Conservation (phyloP, 2,113 vertebrate species). For the Marmota flaviventris region DNA sequence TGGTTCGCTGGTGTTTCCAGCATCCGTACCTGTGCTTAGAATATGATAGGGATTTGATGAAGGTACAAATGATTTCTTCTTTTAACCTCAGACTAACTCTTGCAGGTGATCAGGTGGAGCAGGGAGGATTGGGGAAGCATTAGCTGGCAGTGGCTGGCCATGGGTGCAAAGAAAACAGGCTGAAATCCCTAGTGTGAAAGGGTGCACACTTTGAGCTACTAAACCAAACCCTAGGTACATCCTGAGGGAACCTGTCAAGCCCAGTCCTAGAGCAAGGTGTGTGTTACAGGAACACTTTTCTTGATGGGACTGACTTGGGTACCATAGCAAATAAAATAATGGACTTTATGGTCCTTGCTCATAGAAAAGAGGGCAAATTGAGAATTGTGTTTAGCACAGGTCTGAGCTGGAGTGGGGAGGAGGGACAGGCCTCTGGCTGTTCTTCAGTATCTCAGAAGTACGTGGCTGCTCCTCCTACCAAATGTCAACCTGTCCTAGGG, state of each 20-base stretch:
- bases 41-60: not conserved
- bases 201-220: not conserved
- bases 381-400: not conserved
- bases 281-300: not conserved
- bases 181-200: no score
- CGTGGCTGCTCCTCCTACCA: not conserved
- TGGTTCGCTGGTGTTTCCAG: not conserved
- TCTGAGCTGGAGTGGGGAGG: not conserved
- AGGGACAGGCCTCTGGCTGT: not conserved
- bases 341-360: not conserved
- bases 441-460: not conserved
- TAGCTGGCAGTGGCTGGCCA: not conserved
- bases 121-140: rapidly evolving
- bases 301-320: not conserved
- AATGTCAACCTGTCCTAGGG: not conserved
- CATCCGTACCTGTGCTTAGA: not conserved
- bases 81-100: not conserved
- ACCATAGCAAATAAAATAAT: not conserved
- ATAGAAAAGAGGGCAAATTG: not conserved
- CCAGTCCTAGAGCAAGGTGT: not conserved
- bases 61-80: not conserved
- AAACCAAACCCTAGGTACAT: not conserved
- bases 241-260: no score
- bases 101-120: not conserved
- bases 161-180: not conserved